Conservation (phyloP, 2,888 invertebrate species). For the Drosophila kambysellisi region DNA sequence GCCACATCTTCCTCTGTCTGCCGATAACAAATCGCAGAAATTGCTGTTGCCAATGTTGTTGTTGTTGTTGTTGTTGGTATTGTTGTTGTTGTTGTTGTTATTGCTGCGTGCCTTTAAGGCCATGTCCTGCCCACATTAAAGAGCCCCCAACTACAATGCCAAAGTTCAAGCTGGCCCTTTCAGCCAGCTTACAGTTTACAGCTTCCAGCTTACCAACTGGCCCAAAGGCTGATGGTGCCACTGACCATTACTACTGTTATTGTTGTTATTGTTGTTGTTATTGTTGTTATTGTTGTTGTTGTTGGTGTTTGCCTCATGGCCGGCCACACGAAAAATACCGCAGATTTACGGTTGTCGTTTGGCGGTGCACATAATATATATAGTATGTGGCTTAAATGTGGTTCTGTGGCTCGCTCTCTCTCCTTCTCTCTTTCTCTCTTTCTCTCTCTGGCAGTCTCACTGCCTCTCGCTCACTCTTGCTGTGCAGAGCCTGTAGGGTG, state of each 20-base stretch:
- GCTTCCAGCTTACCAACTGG: slow-evolving; percentile 60
- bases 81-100: slow-evolving; percentile 10
- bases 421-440: background rate
- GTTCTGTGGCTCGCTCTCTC: slow-evolving; percentile 13
- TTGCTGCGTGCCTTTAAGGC: slow-evolving; percentile 39
- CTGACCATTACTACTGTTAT: slow-evolving; percentile 27
- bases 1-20: slow-evolving; percentile 13
- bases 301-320: slow-evolving; percentile 47
- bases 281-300: slow-evolving; percentile 19
- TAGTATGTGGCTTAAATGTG: slow-evolving; percentile 66
- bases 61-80: slow-evolving; percentile 5
- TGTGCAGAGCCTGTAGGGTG: slow-evolving; percentile 6
- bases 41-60: slow-evolving; percentile 7
- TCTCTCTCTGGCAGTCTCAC: background rate
- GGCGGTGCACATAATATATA: slow-evolving; percentile 65
- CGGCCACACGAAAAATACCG: slow-evolving; percentile 79
- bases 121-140: slow-evolving; percentile 56
- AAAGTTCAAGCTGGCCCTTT: slow-evolving; percentile 59
- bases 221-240: slow-evolving; percentile 39
- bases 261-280: slow-evolving; percentile 19
- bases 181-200: slow-evolving; percentile 56
- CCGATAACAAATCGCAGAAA: slow-evolving; percentile 22
- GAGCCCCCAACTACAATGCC: slow-evolving; percentile 38
- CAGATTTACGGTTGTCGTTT: slow-evolving; percentile 81
- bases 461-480: background rate